Evolutionary conservation across 2,797 vertebrate species (phyloP), one percentile per base, ranked within the genome.

Genomic region (Salarias fasciatus): DNA sequence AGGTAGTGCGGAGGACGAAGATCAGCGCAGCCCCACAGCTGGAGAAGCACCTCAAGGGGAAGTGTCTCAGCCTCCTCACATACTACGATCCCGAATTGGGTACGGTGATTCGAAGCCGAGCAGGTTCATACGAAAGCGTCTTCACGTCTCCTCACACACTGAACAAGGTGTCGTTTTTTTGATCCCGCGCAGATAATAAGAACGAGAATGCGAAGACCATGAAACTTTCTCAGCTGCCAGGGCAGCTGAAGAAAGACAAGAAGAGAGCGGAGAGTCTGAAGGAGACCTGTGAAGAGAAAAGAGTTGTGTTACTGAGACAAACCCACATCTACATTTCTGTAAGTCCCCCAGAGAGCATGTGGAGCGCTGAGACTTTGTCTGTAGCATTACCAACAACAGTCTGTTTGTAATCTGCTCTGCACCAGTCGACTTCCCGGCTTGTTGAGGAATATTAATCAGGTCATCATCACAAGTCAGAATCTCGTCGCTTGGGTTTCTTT

Each of bases 11-110:
- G 29, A 82, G 84, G 63, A 92, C 95, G 91, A 92, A 85, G 51
- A 85, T 87, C 15, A 54, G 55, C 53, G 80, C 95, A 31, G 86
- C 85, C 6, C 75, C 44, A 49, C 89, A 93, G 55, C 73, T 95
- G 67, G 94, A 95, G 66, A 91, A 92, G 46, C 91, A 88, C 52
- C 89, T 95, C 14, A 93, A 87, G 77, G 90, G 79, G 63, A 95
- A 94, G 68, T 93, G 91, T 52, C 83, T 91, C 30, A 82, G 82
- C 51, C 71, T 95, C 9, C 88, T 95, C 2, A 82, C 88, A 37
- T 95, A 94, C 59, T 91, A 91, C 55, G 89, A 93, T 24, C 94
- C 95, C 18, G 93, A 86, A 38, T 92, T 91, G 69, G 94, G 95
- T 96, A 77, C 4, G 31, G 29, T 33, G 68, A 10, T 8, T 3